phyloP scores from a whole-genome alignment of 2,888 invertebrate genomes.

The Eupithecia vulgata region DNA sequence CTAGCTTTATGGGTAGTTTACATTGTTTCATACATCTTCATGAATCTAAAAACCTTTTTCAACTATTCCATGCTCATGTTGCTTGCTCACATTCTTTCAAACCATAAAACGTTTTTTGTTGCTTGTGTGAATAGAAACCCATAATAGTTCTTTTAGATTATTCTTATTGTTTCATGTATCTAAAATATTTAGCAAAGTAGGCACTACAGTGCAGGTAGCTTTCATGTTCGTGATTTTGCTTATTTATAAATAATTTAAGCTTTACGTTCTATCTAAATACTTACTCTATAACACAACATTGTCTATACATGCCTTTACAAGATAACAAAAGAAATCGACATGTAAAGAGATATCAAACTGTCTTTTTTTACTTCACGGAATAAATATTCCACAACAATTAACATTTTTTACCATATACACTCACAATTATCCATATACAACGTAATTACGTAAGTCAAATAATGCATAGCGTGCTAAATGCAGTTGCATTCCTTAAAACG shows the following conservation, averaged over 20 bases:
- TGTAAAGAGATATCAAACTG: not conserved
- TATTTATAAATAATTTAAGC: constrained; percentile 6
- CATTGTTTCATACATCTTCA: constrained; percentile 8
- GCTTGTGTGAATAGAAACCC: constrained; percentile 17
- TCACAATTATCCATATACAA: constrained; percentile 18
- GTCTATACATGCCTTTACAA: not conserved
- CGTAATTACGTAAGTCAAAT: constrained; percentile 6
- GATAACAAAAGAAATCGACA: not conserved
- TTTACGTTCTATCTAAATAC: constrained; percentile 16
- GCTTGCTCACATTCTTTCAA: constrained; percentile 17
- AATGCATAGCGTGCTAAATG: constrained; percentile 7
- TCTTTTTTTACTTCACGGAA: not conserved
- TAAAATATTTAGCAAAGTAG: constrained; percentile 5
- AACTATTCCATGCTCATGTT: not conserved
- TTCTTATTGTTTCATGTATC: constrained; percentile 9
- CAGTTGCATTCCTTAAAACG: not conserved
- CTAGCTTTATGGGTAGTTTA: constrained; percentile 5
- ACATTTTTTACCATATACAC: constrained; percentile 20
- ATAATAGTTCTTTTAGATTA: constrained; percentile 11
- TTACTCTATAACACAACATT: not conserved
- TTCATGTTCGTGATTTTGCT: constrained; percentile 2
- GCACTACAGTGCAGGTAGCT: constrained; percentile 12
- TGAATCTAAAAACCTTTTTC: not conserved
- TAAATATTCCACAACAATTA: constrained; percentile 15
- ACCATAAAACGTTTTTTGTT: constrained; percentile 11